These are phyloP conservation scores for Metallyticus violacea DNA, from an alignment of 2,888 invertebrate genomes.

Conservation along the genomic window DNA sequence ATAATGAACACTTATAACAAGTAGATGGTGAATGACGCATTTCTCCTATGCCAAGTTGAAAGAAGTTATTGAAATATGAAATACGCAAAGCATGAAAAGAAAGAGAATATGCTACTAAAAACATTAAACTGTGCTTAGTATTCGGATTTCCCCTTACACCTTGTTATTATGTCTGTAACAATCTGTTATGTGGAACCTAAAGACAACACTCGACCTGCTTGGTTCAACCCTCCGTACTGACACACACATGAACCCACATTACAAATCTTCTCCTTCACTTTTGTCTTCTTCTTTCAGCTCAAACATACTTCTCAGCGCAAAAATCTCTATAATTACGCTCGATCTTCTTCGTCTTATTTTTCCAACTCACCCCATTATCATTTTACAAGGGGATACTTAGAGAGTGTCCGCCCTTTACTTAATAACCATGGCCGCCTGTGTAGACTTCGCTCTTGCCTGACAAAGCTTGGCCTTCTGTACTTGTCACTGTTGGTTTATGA, in stretches of 20 bases:
- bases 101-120: background rate
- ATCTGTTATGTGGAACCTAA: background rate
- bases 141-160: background rate
- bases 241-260: background rate
- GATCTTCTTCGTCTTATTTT: background rate
- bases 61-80: background rate
- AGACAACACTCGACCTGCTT: background rate
- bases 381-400: background rate
- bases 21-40: no score
- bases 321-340: background rate
- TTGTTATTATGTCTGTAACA: background rate
- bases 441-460: no score
- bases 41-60: no score
- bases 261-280: no score
- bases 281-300: background rate
- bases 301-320: background rate
- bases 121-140: background rate
- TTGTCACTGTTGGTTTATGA: background rate
- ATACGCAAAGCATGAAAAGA: background rate
- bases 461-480: background rate
- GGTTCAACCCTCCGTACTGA: background rate
- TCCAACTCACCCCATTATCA: background rate
- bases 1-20: no score
- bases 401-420: background rate
- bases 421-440: background rate